Conservation (phyloP, 1,140 invertebrate species). For the Cydia fagiglandana region DNA sequence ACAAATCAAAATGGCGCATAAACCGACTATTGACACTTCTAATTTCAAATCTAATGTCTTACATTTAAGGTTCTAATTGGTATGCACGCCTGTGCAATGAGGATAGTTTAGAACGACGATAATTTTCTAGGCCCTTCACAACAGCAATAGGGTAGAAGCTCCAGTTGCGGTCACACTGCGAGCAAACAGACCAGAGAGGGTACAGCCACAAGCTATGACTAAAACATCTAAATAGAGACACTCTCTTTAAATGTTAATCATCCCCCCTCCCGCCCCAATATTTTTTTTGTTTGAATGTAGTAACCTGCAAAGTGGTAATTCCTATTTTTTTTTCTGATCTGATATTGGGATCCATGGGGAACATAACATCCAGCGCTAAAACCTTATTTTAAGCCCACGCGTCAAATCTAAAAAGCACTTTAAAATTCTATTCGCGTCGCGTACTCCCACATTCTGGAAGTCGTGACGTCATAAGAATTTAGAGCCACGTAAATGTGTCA, state of each 20-base stretch:
- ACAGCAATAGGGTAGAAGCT: slow-evolving; percentile 15
- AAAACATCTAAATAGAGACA: too few relatives aligned
- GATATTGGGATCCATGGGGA: too few relatives aligned
- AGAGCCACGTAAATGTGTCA: neutral
- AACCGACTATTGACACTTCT: neutral
- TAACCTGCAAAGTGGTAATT: too few relatives aligned
- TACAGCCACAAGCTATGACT: too few relatives aligned
- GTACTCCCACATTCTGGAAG: neutral
- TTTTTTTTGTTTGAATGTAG: too few relatives aligned
- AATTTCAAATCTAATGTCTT: neutral
- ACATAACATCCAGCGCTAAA: neutral
- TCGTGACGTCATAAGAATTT: slow-evolving; percentile 19
- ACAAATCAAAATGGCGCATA: neutral
- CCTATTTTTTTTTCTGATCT: too few relatives aligned
- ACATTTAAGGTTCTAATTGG: neutral
- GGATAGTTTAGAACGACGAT: neutral
- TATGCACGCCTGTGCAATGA: neutral
- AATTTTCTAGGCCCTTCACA: slow-evolving; percentile 9
- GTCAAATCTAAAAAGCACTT: neutral
- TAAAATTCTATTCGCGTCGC: neutral
- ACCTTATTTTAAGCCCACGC: neutral
- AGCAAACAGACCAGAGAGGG: slow-evolving; percentile 7
- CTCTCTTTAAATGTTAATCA: too few relatives aligned
- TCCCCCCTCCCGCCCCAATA: too few relatives aligned
- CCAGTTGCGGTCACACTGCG: neutral